phyloP scores from a whole-genome alignment of 2,888 invertebrate species.

The Pheosia tremula region DNA sequence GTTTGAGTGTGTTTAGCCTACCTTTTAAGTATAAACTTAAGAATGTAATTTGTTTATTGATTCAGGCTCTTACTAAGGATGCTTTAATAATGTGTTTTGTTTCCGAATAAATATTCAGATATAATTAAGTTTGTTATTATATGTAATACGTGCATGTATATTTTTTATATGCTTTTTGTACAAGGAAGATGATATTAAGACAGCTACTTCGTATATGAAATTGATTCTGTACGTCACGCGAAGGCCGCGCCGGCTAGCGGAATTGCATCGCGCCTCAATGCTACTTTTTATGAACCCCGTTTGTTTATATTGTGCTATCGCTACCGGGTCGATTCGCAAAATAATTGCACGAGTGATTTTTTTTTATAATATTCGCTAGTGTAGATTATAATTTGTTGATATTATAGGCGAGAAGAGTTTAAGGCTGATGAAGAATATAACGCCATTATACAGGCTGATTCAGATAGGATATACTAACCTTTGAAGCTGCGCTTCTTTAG shows the following conservation, averaged over 20 bases:
- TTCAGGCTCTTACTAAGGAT: no score
- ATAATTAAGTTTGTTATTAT: neutral
- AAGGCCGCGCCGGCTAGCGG: conserved; percentile 31
- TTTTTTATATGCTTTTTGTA: conserved; percentile 19
- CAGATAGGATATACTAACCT: no score
- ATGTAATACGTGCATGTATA: neutral
- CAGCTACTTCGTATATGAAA: conserved; percentile 4
- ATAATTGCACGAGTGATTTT: conserved; percentile 4
- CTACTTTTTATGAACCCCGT: conserved; percentile 20
- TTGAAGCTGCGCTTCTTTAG: no score
- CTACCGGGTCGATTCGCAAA: neutral
- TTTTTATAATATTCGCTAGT: neutral
- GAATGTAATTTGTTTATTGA: no score
- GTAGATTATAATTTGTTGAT: neutral
- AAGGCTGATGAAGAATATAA: no score
- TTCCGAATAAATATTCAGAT: neutral
- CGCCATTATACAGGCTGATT: no score
- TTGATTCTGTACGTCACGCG: conserved; percentile 29
- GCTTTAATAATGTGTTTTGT: no score
- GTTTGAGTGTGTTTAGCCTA: no score
- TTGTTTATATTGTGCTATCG: conserved; percentile 2
- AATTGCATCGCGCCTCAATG: conserved; percentile 42
- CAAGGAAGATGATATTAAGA: conserved; percentile 38
- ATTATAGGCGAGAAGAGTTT: no score
- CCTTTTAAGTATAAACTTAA: no score